phyloP scores from a whole-genome alignment of 1,140 invertebrate genomes.

The Drosophila mojavensis region DNA sequence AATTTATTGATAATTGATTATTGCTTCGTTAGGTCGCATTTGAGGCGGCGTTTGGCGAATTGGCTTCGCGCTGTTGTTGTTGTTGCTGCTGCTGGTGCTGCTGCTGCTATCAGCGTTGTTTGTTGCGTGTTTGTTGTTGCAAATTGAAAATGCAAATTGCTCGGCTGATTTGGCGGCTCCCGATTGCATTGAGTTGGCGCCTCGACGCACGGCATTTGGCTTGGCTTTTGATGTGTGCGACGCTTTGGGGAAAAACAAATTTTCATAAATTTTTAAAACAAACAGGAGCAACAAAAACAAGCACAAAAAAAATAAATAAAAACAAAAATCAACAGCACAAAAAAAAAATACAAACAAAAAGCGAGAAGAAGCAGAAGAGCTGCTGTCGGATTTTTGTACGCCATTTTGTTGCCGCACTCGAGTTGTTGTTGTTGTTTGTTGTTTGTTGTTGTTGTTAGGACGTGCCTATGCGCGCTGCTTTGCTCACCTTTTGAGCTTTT shows the following conservation, averaged over 20 bases:
- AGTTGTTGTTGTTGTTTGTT: conserved; percentile 20
- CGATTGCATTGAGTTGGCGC: conserved; percentile 22
- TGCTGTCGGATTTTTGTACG: conserved; percentile 51
- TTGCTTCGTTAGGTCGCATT: conserved; percentile 78
- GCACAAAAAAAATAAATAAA: too few relatives aligned
- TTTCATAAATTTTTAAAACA: conserved; percentile 82
- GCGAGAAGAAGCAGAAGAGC: conserved; percentile 8
- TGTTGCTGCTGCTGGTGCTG: conserved; percentile 3
- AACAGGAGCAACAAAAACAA: conserved; percentile 41
- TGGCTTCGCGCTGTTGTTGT: conserved; percentile 10
- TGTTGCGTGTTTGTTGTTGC: conserved; percentile 72
- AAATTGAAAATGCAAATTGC: conserved; percentile 82
- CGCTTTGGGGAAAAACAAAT: conserved; percentile 77
- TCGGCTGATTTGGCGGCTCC: conserved; percentile 54
- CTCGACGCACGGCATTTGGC: conserved; percentile 30
- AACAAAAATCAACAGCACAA: conserved; percentile 15
- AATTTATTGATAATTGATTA: conserved; percentile 84
- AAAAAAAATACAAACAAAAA: conserved; percentile 14
- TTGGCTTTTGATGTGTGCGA: conserved; percentile 71
- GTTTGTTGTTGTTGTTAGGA: conserved; percentile 51
- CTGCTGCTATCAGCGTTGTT: conserved; percentile 8
- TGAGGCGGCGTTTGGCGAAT: conserved; percentile 42
- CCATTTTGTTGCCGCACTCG: conserved; percentile 60
- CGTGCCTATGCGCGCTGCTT: conserved; percentile 80
- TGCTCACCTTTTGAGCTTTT: conserved; percentile 84